Conservation (phyloP, 35 echinoderm and acorn worm species). For the Stichopus chloronotus region DNA sequence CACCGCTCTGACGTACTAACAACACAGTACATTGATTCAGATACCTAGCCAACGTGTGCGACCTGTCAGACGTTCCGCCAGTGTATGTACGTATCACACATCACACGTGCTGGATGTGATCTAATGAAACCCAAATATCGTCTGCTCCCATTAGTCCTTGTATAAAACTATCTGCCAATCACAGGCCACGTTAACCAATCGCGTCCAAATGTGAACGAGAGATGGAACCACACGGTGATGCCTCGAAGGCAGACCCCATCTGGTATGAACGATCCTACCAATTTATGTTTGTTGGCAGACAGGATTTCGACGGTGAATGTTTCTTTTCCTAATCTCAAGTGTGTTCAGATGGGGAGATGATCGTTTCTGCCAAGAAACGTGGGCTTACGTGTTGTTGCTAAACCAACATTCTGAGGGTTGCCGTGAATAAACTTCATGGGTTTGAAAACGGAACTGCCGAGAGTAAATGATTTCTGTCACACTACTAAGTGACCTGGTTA, state of each 20-base stretch:
- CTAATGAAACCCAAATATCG: background rate
- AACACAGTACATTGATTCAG: too few species aligned
- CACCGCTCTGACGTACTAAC: too few species aligned
- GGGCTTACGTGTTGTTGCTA: background rate
- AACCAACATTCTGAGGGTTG: background rate
- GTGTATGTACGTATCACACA: too few species aligned
- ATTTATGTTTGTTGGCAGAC: background rate
- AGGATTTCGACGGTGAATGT: background rate
- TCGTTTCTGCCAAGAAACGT: background rate
- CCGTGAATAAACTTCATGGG: background rate
- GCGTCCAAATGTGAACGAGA: background rate
- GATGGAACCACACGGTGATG: background rate
- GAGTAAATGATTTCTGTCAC: background rate
- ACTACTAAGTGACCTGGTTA: too few species aligned
- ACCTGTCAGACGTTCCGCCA: too few species aligned
- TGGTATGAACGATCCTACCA: background rate
- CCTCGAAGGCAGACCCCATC: background rate
- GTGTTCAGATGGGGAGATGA: background rate
- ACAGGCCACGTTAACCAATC: background rate
- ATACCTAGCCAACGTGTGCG: too few species aligned
- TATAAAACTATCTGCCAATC: constrained; percentile 16
- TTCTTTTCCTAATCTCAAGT: background rate
- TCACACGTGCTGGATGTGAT: background rate
- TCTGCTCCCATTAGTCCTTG: background rate
- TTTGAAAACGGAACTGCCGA: background rate